Conservation (phyloP, 2,888 invertebrate species). For the Pyrochroa serraticornis region DNA sequence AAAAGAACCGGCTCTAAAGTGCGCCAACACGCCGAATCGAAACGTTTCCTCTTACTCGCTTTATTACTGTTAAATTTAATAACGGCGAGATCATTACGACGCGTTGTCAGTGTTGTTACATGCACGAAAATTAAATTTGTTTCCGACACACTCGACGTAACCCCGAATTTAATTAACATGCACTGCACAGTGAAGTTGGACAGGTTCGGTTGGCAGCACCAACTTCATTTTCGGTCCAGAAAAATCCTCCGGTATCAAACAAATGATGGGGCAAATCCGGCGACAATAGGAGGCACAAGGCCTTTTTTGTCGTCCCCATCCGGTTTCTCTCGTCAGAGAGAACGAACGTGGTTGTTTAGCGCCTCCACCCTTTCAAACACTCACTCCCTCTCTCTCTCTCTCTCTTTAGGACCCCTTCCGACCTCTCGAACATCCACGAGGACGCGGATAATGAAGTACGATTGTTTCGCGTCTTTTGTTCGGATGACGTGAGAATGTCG, state of each 20-base stretch:
- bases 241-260: no score
- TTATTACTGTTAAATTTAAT: conserved; percentile 23
- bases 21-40: conserved; percentile 1
- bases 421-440: background rate
- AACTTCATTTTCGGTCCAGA: background rate
- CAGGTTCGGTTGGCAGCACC: no score
- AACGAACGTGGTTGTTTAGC: no score
- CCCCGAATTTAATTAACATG: conserved; percentile 23
- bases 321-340: no score
- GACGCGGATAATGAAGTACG: conserved; percentile 36
- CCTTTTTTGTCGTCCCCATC: no score
- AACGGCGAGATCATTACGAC: conserved; percentile 20
- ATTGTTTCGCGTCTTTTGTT: conserved; percentile 40
- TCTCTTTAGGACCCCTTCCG: no score
- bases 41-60: background rate
- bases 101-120: conserved; percentile 16
- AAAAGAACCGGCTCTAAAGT: background rate
- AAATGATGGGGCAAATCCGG: no score
- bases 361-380: no score
- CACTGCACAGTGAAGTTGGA: conserved; percentile 1
- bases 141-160: conserved; percentile 10
- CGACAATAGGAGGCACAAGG: no score
- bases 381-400: no score
- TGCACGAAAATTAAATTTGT: conserved; percentile 25
- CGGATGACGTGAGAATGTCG: conserved; percentile 44